Base-by-base conservation (phyloP, 2,888 invertebrate species). In the Trichogramma dendrolimi region DNA sequence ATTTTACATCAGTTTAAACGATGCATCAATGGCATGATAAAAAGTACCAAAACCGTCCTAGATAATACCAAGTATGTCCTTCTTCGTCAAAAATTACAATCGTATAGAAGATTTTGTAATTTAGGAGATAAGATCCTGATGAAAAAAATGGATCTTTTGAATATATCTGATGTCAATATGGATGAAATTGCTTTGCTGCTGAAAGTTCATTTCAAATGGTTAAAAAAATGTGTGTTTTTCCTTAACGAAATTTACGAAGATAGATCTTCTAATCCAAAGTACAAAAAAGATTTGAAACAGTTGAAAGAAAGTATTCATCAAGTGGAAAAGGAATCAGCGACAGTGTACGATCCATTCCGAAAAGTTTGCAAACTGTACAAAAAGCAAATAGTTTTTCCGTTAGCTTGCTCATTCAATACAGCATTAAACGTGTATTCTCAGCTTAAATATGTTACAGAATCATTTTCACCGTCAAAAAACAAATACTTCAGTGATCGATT, bases 201-300 rank as follows among this genome's bases (percentile, higher is more conserved):
- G 1, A 81, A 85, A 67, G 81, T 90, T 8, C 90, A 91, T 73
- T 88, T 86, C 70, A 88, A 86, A 75, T 92, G 91, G 91, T 74
- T 91, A 46, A 78, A 83, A 14, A 91, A 91, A 73, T 82, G 72
- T 40, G 55, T 77, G 6, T 71, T 71, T 3, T 68, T 67, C 5
- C 50, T 74, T 1, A 68, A 71, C 14, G 48, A 56, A 1, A 64
- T 67, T 27, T 63, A 62, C 7, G 62, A 69, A 4, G 46, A 66
- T 43, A 51, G 50, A 4, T 8, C 48, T 1, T 58, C 63, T 6
- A 58, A 63, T 8, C 46, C 48, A 0, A 60, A 67, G 1, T 65
- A 67, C 43, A 69, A 64, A 43, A 62, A 47, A 1, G 71, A 76
- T 60, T 60, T 75, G 1, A 67, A 74, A 41, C 60, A 71, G 8